phyloP scores from a whole-genome alignment of 1,140 invertebrate genomes.

The Drosophila rufa region DNA sequence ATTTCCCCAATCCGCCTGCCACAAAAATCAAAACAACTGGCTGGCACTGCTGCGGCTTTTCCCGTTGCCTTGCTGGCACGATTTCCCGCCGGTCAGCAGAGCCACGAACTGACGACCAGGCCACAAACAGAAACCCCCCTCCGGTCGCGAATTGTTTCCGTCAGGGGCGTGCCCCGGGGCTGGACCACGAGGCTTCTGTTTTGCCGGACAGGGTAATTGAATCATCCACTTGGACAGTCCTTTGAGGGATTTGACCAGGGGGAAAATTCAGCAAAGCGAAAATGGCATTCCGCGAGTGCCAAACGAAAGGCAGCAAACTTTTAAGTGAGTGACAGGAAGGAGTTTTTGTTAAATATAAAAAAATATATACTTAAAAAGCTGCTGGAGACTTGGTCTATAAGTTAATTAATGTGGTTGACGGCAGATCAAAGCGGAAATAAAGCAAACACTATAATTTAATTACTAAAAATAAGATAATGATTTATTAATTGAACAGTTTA shows the following conservation, averaged over 20 bases:
- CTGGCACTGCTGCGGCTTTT: conserved; percentile 32
- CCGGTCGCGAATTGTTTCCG: conserved; percentile 19
- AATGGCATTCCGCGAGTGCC: neutral
- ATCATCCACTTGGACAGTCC: conserved; percentile 27
- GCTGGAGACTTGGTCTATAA: neutral
- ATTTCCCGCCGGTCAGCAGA: conserved; percentile 19
- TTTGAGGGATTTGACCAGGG: conserved; percentile 1
- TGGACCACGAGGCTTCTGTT: conserved; percentile 5
- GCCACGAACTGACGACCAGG: conserved; percentile 14
- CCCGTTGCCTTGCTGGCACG: conserved; percentile 15
- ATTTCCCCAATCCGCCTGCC: conserved; percentile 17
- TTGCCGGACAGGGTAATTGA: conserved; percentile 21
- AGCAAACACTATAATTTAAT: neutral
- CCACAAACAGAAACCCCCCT: conserved; percentile 23
- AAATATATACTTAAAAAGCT: neutral
- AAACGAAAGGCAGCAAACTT: neutral
- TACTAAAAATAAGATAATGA: no score
- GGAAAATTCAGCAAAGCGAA: neutral
- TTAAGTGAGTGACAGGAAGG: neutral
- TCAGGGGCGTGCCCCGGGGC: neutral
- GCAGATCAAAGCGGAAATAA: neutral
- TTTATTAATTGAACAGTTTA: neutral
- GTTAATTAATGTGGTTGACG: neutral
- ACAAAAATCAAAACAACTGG: conserved; percentile 38
- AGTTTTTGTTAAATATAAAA: neutral